Base-by-base conservation (phyloP, 2,113 vertebrate species). In the Rhinichthys klamathensis region DNA sequence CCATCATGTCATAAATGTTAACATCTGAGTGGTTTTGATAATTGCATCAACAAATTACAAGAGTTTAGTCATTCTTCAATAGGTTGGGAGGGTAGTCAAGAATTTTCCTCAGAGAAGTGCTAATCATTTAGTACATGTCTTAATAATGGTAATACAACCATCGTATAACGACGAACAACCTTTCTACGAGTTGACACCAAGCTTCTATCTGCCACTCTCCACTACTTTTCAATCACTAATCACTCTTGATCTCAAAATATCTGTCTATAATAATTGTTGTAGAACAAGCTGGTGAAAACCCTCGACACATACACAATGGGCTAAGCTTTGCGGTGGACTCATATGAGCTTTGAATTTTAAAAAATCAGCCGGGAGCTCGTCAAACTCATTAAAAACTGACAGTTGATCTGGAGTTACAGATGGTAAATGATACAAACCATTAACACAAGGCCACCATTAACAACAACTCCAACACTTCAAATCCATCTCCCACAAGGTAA, bases 351-450 rank as follows among this genome's bases (percentile, higher is more conserved):
- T 58, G 58, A 32, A 30, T 84, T 75, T 80, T 25, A 54, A 41
- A 38, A 85, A 65, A 69, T 69, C 65, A 85, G 44, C 74, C 25
- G 5, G 54, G 61, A 82, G 67, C 83, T 89, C 87, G 88, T 88
- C 84, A 88, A 83, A 87, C 86, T 90, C 87, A 84, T 89, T 83
- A 87, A 86, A 73, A 54, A 49, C 72, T 86, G 85, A 89, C 82
- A 80, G 84, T 82, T 25, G 84, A 86, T 84, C 84, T 69, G 81
- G 30, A 76, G 76, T 65, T 85, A 78, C 87, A 87, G 87, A 89
- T 88, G 86, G 78, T 73, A 44, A 44, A 69, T 35, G 78, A 82
- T 63, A 79, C 76, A 58, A 85, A 86, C 73, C 82, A 84, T 85
- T 89, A 88, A 84, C 89, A 91, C 82, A 80, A 25, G 70, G 80